Conservation (phyloP, 2,888 invertebrate species). For the Pyralis farinalis region DNA sequence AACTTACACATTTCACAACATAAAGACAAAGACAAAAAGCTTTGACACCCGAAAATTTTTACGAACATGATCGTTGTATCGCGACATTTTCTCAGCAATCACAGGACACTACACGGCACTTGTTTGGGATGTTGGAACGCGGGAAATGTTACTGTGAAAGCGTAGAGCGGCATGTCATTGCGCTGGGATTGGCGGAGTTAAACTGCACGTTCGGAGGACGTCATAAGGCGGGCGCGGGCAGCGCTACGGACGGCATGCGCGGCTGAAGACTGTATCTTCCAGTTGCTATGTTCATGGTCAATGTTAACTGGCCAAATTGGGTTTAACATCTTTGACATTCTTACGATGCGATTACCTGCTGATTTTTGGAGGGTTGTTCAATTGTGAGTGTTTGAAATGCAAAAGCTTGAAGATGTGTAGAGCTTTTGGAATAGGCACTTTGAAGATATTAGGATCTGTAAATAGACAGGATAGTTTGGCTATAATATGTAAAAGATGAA, state of each 20-base stretch:
- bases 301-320: constrained; percentile 35
- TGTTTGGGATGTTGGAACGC: constrained; percentile 40
- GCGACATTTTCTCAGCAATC: constrained; percentile 37
- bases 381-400: too few relatives aligned
- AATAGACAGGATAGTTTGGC: too few relatives aligned
- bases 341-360: too few relatives aligned
- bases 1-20: constrained; percentile 31
- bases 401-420: too few relatives aligned
- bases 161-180: constrained; percentile 56
- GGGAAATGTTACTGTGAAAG: constrained; percentile 24
- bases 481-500: too few relatives aligned
- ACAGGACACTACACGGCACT: not conserved
- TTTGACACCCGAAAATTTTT: constrained; percentile 60
- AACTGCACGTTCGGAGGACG: constrained; percentile 43
- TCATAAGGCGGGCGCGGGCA: constrained; percentile 1
- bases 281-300: constrained; percentile 52
- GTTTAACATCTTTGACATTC: not conserved
- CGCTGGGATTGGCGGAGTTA: constrained; percentile 51
- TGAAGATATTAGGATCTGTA: too few relatives aligned
- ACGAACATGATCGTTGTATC: constrained; percentile 64
- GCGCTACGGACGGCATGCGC: constrained; percentile 33
- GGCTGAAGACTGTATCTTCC: constrained; percentile 5
- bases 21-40: constrained; percentile 62
- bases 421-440: too few relatives aligned
- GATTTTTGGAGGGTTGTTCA: too few relatives aligned